Base-by-base conservation (phyloP, 2,888 invertebrate genomes). In the Agriopis leucophaearia region DNA sequence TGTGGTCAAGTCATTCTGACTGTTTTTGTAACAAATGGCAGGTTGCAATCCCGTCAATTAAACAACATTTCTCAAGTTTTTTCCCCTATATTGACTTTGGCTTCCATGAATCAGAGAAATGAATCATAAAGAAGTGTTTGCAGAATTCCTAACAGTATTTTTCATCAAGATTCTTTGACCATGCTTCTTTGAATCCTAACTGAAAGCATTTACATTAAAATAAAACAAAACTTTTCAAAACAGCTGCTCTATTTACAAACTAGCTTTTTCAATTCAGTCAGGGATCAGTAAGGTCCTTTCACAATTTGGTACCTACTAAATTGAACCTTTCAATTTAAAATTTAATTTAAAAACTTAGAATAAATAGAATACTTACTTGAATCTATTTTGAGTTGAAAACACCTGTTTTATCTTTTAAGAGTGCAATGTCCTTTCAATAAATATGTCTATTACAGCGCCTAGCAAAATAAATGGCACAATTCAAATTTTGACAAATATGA, bases 281-380 rank as follows among this genome's bases (percentile, higher is more conserved):
- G 42, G 50, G 59, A 15, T 10, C 40, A 58, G 67, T 54, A 58
- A 58, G 58, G 67, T 59, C 48, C 47, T 44, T 40, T 51, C 52
- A 48, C 63, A 67, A 59, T 62, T 62, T n/a, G 58, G 45, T 55
- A 50, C n/a, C 6, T 38, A 38, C 27, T 27, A 50, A 59, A 52
- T 47, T 55, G 38, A 63, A 63, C 63, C 48, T 63, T 64, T 59
- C 47, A 47, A 63, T 54, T 58, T 59, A 10, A 63, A 67, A 63
- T 54, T 67, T 54, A 67, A 66, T 66, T 51, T 62, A 54, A 66
- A 52, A 40, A 52, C 52, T 27, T 8, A 45, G 51, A 42, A 57
- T 51, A 50, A 66, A 60, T 54, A 65, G 55, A 54, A 60, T 44
- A 18, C 38, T 55, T 44, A 18, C 38, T 55, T 44, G 12, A 16